Evolutionary conservation across 1,140 invertebrate genomes (phyloP).

Genomic region (Drosophila baimaii): DNA sequence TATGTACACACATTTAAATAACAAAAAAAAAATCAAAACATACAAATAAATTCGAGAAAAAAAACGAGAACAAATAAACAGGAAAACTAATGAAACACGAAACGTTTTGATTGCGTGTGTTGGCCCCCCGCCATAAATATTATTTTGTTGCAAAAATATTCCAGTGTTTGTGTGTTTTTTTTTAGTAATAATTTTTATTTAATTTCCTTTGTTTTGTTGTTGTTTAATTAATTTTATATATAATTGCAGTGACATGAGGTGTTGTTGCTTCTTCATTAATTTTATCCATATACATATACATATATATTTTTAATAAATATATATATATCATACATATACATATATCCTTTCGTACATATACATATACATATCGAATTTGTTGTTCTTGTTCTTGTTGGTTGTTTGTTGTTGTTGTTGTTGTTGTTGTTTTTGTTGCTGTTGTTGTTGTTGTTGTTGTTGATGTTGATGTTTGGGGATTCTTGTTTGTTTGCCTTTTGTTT

Average conservation of each 20-base stretch:
- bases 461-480: constrained; percentile 37
- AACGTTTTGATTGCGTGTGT: constrained; percentile 49
- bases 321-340: constrained; percentile 41
- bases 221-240: constrained; percentile 82
- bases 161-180: constrained; percentile 47
- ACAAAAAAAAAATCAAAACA: neutral
- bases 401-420: constrained; percentile 13
- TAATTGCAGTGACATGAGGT: constrained; percentile 83
- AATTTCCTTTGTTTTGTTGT: constrained; percentile 80
- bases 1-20: neutral
- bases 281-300: constrained; percentile 64
- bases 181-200: constrained; percentile 83
- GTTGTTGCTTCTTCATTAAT: constrained; percentile 81
- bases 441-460: constrained; percentile 25
- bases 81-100: constrained; percentile 63
- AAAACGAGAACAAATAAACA: constrained; percentile 20
- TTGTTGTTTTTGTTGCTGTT: constrained; percentile 26
- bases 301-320: constrained; percentile 54
- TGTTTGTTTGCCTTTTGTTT: constrained; percentile 66
- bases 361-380: constrained; percentile 42
- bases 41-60: neutral
- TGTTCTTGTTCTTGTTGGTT: constrained; percentile 19
- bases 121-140: constrained; percentile 12
- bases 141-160: constrained; percentile 22
- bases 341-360: constrained; percentile 42